Evolutionary conservation across 2,888 invertebrate species (phyloP).

Genomic region (Troides helena): DNA sequence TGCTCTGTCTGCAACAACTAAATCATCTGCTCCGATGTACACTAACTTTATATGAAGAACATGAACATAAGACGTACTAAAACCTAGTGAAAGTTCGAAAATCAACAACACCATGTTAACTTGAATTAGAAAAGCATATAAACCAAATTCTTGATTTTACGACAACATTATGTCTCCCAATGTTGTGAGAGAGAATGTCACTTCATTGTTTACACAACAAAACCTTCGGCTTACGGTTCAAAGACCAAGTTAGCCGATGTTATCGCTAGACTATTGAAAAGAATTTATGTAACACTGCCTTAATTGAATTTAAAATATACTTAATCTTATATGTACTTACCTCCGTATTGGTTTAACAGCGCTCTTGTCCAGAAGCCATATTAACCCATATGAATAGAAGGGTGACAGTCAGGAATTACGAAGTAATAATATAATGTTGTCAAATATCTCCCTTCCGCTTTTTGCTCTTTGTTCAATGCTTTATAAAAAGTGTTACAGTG

Average conservation of each 20-base stretch:
- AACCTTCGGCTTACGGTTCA: conserved; percentile 1
- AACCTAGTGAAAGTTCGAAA: background rate
- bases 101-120: background rate
- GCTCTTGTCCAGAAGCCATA: conserved; percentile 23
- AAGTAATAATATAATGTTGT: no score
- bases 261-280: background rate
- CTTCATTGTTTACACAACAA: conserved; percentile 2
- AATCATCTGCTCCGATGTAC: no score
- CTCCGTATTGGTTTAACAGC: conserved; percentile 19
- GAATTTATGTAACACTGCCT: background rate
- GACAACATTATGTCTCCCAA: conserved; percentile 1
- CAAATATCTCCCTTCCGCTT: no score
- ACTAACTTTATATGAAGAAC: no score
- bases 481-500: no score
- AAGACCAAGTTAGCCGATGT: conserved; percentile 3
- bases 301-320: conserved; percentile 4
- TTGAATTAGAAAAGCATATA: background rate
- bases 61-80: background rate
- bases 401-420: background rate
- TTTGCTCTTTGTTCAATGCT: no score
- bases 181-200: background rate
- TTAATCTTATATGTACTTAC: conserved; percentile 3
- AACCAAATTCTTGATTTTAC: background rate
- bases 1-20: no score
- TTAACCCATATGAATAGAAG: conserved; percentile 1